A percentile compares a stretch with the other conserved stretches of the same genome.
These are phyloP conservation scores for Tenualosa thibaudeaui DNA, from an alignment of 2,797 vertebrate genomes.

Conservation along the genomic window DNA sequence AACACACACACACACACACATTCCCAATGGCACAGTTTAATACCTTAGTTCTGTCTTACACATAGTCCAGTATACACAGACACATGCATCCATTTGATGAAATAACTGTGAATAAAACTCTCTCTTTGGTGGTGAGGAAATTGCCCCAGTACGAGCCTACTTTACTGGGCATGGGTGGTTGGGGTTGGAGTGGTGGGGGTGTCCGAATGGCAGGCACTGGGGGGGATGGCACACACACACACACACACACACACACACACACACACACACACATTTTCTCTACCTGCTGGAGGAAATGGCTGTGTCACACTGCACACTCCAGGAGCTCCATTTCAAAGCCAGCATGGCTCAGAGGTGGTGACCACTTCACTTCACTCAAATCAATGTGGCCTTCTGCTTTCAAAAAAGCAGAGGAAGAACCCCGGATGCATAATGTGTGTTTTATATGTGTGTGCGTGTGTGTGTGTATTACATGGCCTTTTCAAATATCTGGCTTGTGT, in stretches of 20 bases:
- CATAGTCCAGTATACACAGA: no score
- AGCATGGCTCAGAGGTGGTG: not conserved
- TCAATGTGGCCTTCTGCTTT: slow-evolving; percentile 51
- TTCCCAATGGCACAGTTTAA: no score
- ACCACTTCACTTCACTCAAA: slow-evolving; percentile 43
- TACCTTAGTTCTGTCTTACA: no score
- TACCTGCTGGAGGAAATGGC: slow-evolving; percentile 45
- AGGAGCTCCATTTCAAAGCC: slow-evolving; percentile 19
- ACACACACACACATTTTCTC: not conserved
- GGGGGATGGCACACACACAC: no score
- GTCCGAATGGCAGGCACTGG: slow-evolving; percentile 6
- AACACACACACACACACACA: no score
- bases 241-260: no score
- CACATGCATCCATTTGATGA: no score
- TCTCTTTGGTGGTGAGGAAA: not conserved
- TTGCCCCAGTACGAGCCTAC: not conserved
- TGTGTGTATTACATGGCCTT: slow-evolving; percentile 7
- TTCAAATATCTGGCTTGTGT: not conserved
- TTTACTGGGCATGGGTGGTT: slow-evolving; percentile 39
- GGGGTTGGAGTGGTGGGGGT: slow-evolving; percentile 31
- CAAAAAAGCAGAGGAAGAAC: slow-evolving; percentile 42
- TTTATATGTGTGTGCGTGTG: not conserved
- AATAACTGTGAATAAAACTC: no score
- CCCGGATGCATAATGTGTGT: not conserved
- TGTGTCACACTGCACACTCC: slow-evolving; percentile 40